These are phyloP conservation scores for Caradrina clavipalpis DNA, from an alignment of 2,888 invertebrate species.

Conservation along the genomic window DNA sequence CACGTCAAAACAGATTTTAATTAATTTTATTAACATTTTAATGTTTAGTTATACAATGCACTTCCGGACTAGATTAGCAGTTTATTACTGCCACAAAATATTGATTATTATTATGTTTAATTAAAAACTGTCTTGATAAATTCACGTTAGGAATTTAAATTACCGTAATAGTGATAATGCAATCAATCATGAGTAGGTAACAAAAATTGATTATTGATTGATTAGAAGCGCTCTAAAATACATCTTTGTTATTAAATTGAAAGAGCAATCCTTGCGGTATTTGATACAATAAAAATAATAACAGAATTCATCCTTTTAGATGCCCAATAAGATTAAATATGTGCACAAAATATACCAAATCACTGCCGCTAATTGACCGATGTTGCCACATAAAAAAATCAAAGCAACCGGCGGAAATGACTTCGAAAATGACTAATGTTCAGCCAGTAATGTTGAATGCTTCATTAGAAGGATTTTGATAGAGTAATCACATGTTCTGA, in stretches of 20 bases:
- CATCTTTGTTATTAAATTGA: slow-evolving; percentile 21
- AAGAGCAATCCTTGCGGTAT: slow-evolving; percentile 30
- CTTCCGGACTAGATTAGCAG: slow-evolving; percentile 5
- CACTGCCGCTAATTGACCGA: slow-evolving; percentile 82
- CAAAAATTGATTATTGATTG: slow-evolving; percentile 1
- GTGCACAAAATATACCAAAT: slow-evolving; percentile 78
- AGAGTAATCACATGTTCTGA: slow-evolving; percentile 73
- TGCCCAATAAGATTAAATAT: slow-evolving; percentile 71
- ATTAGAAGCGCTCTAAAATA: slow-evolving; percentile 5
- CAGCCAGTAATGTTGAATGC: slow-evolving; percentile 71
- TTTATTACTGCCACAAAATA: slow-evolving; percentile 20
- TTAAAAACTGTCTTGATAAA: slow-evolving; percentile 43
- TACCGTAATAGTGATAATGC: slow-evolving; percentile 32
- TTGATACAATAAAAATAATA: slow-evolving; percentile 50
- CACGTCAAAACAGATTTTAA: slow-evolving; percentile 8
- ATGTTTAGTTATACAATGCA: slow-evolving; percentile 21
- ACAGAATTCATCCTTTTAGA: slow-evolving; percentile 66
- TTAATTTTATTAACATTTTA: slow-evolving; percentile 20
- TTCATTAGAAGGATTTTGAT: slow-evolving; percentile 79
- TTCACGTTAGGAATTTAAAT: slow-evolving; percentile 15
- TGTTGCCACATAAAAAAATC: slow-evolving; percentile 70
- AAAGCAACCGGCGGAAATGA: slow-evolving; percentile 83
- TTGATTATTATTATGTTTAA: slow-evolving; percentile 24
- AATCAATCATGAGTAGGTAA: slow-evolving; percentile 40
- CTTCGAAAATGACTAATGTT: slow-evolving; percentile 69